Conservation (phyloP, 2,888 invertebrate species). For the Pyrocoelia pectoralis region DNA sequence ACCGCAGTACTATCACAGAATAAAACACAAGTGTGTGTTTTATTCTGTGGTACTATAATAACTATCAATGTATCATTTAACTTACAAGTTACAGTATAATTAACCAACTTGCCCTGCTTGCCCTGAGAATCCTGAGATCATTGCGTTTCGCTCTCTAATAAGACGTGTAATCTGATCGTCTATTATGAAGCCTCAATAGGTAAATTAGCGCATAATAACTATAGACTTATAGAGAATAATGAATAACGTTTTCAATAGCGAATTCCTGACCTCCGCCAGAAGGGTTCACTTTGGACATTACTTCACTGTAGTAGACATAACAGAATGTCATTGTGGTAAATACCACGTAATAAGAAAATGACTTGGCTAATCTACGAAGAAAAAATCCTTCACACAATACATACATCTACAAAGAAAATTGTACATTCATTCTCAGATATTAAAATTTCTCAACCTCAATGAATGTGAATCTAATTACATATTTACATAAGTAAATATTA, state of each 20-base stretch:
- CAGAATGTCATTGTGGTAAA: not conserved
- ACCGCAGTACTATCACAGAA: too few relatives aligned
- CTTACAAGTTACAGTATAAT: too few relatives aligned
- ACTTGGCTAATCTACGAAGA: not conserved
- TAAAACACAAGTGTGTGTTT: too few relatives aligned
- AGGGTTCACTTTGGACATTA: not conserved
- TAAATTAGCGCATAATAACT: not conserved
- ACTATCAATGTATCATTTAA: too few relatives aligned
- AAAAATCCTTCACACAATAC: not conserved
- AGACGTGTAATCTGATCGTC: not conserved
- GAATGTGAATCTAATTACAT: too few relatives aligned
- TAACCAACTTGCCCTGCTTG: too few relatives aligned
- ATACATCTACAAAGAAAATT: too few relatives aligned
- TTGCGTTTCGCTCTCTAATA: not conserved
- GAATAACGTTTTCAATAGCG: not conserved
- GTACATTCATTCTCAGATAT: too few relatives aligned
- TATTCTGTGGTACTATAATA: too few relatives aligned
- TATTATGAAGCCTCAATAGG: not conserved
- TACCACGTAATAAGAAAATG: not conserved
- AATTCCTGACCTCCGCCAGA: not conserved
- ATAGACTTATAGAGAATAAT: not conserved
- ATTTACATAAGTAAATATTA: too few relatives aligned
- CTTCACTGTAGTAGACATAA: not conserved
- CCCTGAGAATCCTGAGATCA: not conserved
- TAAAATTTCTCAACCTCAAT: too few relatives aligned